Evolutionary conservation across 2,113 vertebrate species (phyloP), one percentile per base, ranked within the genome.

Genomic region (Pachyramphus minor): DNA sequence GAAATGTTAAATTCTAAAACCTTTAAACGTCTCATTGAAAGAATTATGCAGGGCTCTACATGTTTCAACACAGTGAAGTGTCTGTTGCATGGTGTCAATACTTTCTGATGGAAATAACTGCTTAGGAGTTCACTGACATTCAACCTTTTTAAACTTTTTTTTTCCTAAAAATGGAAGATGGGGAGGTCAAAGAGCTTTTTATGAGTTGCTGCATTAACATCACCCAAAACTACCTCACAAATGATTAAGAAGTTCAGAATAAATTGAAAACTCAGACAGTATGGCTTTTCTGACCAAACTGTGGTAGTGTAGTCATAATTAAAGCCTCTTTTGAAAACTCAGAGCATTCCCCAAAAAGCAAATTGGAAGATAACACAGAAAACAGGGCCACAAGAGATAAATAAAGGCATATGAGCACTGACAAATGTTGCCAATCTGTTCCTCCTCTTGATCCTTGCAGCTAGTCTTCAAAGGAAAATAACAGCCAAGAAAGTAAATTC

Each of bases 361-460:
- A 94, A 95, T 72, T 5, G 30, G 58, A 75, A 75, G 33, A 74
- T 39, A 87, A 67, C 33, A 92, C 9, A 88, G 16, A 75, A 80
- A 92, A 52, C 55, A 56, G n/a, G 64, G 9, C 58, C 55, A 33
- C 73, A 72, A 90, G 66, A 80, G 74, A 93, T 91, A 94, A 94
- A 91, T 89, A 89, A 96, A 97, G 71, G 50, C 42, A 91, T 58
- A 71, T 68, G 93, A 95, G 28, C 58, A 69, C 15, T 63, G 71
- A 91, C 21, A 89, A 97, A 91, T 67, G 72, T 72, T 86, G 50
- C 53, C 58, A 94, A 39, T 92, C 94, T 93, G 24, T 74, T 92
- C 41, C 41, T 69, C 24, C 83, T 90, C 52, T 55, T 95, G 31
- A 56, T 91, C 63, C 67, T 96, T 67, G 88, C 31, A 92, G 25